Percentiles rank a stretch among this genome's conserved stretches.
Evolutionary conservation across 1,140 invertebrate species (phyloP).

Genomic region (Latrodectus geometricus): DNA sequence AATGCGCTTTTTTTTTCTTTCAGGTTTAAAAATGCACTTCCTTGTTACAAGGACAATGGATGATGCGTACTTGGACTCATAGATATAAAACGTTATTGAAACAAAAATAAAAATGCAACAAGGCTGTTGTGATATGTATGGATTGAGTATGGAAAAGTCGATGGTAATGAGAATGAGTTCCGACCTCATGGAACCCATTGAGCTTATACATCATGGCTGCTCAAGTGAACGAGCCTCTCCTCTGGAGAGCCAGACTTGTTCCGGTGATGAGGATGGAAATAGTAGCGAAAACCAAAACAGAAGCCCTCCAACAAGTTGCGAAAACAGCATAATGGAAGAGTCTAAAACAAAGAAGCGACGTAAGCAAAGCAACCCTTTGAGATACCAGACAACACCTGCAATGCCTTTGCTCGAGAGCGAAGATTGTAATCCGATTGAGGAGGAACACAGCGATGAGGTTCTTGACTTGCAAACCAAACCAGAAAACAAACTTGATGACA

Average conservation of each 20-base stretch:
- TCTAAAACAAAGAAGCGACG: conserved; percentile 68
- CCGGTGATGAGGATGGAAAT: conserved; percentile 58
- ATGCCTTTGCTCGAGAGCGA: conserved; percentile 49
- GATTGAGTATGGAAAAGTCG: conserved; percentile 54
- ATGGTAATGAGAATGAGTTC: conserved; percentile 56
- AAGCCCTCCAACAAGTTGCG: conserved; percentile 57
- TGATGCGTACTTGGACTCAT: conserved; percentile 55
- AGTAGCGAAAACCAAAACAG: conserved; percentile 55
- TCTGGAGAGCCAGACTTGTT: conserved; percentile 38
- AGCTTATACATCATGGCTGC: conserved; percentile 49
- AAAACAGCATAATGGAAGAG: conserved; percentile 55
- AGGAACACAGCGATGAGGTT: conserved; percentile 42
- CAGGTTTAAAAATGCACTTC: conserved; percentile 60
- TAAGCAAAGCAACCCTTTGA: conserved; percentile 68
- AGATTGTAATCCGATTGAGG: conserved; percentile 13
- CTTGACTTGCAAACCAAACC: conserved; percentile 38
- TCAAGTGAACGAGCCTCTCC: conserved; percentile 41
- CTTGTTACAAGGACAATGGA: conserved; percentile 59
- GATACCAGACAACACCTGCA: conserved; percentile 58
- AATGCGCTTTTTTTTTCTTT: background rate
- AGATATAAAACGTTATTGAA: conserved; percentile 38
- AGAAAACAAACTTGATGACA: conserved; percentile 1
- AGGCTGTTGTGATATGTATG: conserved; percentile 61
- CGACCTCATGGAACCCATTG: conserved; percentile 55
- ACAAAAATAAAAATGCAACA: conserved; percentile 56